Evolutionary conservation across 53 echinoderm and acorn worm species (phyloP).

Genomic region (Astropecten irregularis): DNA sequence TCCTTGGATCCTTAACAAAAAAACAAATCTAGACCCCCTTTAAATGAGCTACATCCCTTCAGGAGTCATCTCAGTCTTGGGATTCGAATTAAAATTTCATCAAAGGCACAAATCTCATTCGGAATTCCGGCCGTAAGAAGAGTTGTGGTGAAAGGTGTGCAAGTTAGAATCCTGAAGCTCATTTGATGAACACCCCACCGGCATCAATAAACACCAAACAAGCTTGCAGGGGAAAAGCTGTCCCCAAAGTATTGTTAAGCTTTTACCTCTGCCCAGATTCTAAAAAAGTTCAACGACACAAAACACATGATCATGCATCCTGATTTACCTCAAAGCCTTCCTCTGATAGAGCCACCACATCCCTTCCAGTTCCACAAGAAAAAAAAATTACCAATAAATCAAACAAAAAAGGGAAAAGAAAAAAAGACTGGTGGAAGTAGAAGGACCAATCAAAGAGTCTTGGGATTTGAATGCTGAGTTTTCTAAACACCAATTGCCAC

Average conservation of each 20-base stretch:
- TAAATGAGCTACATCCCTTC: too few relatives aligned
- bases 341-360: neutral
- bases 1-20: too few relatives aligned
- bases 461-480: constrained; percentile 42
- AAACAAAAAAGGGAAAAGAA: too few relatives aligned
- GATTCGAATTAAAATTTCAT: too few relatives aligned
- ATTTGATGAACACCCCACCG: constrained; percentile 18
- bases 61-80: too few relatives aligned
- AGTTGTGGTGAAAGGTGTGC: neutral
- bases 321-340: constrained; percentile 5
- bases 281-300: constrained; percentile 37
- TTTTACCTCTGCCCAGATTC: neutral
- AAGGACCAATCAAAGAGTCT: constrained; percentile 21
- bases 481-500: constrained; percentile 55
- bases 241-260: constrained; percentile 14
- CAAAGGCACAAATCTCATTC: too few relatives aligned
- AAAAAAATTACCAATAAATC: too few relatives aligned
- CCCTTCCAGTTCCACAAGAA: too few relatives aligned
- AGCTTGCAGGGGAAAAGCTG: neutral
- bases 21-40: too few relatives aligned
- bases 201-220: constrained; percentile 11
- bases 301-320: neutral
- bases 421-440: constrained; percentile 4
- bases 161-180: neutral
- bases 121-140: neutral